phyloP scores from a whole-genome alignment of 2,113 vertebrate genomes.

The Lichenostomus cassidix region DNA sequence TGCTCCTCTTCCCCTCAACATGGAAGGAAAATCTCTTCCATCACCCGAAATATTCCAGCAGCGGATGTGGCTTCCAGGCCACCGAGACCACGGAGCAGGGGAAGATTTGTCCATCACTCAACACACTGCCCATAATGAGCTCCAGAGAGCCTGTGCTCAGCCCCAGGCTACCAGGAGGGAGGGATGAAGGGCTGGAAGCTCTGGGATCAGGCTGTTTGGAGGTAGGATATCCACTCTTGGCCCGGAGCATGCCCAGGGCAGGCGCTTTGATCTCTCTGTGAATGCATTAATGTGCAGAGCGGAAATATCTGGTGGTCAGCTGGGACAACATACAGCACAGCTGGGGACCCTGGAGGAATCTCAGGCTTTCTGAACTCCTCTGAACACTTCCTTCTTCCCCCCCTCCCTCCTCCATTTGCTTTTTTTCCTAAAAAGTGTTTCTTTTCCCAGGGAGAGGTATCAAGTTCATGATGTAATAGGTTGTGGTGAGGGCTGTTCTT shows the following conservation, averaged over 20 bases:
- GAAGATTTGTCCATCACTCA: not conserved
- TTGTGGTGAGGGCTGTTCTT: not conserved
- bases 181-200: not conserved
- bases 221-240: not conserved
- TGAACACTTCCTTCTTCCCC: not conserved
- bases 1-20: not conserved
- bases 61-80: not conserved
- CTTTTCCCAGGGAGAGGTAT: conserved; percentile 29
- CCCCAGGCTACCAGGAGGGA: not conserved
- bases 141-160: not conserved
- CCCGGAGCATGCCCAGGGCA: not conserved
- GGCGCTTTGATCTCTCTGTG: not conserved
- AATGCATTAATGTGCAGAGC: not conserved
- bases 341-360: conserved; percentile 48
- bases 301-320: conserved; percentile 39
- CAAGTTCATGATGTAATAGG: not conserved
- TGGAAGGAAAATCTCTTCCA: not conserved
- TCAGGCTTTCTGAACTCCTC: conserved; percentile 8
- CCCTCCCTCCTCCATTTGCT: not conserved
- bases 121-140: not conserved
- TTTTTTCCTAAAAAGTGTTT: conserved; percentile 26
- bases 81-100: not conserved
- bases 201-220: not conserved
- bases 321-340: conserved; percentile 56
- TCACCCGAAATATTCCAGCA: rapidly evolving